A percentile compares a stretch with the other conserved stretches of the same genome.
Conservation (phyloP, 2,888 invertebrate genomes). For the Plagodis dolabraria region DNA sequence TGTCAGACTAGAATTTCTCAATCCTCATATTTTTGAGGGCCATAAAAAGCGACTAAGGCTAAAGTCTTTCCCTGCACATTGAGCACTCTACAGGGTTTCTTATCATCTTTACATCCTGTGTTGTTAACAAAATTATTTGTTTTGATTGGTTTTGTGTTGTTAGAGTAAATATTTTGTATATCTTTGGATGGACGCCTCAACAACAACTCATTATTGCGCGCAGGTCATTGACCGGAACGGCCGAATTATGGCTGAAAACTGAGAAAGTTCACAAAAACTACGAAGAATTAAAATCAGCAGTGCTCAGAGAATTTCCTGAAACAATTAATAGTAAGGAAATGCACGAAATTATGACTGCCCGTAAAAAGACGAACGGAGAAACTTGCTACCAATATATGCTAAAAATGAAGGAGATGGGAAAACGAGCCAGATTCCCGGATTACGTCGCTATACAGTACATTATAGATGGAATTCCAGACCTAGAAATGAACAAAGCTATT, state of each 20-base stretch:
- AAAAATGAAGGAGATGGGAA: constrained; percentile 18
- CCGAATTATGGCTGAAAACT: neutral
- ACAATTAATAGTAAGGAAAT: constrained; percentile 13
- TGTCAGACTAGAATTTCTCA: too few species aligned
- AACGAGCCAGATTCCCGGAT: constrained; percentile 16
- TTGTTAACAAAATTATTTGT: too few species aligned
- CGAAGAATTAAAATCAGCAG: neutral
- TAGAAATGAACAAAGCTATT: neutral
- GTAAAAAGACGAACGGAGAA: constrained; percentile 12
- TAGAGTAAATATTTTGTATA: too few species aligned
- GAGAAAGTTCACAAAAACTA: neutral
- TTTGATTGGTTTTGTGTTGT: too few species aligned
- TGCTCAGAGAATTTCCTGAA: neutral
- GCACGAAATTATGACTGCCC: constrained; percentile 20
- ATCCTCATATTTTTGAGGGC: too few species aligned
- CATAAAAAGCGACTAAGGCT: too few species aligned
- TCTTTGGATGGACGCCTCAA: neutral
- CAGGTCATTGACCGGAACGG: neutral
- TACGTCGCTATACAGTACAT: constrained; percentile 22
- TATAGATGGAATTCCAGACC: constrained; percentile 2
- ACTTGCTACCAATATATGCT: constrained; percentile 21
- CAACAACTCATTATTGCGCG: neutral
- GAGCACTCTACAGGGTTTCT: too few species aligned
- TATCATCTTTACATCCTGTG: too few species aligned
- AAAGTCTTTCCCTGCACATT: too few species aligned